Conservation (phyloP, 2,113 vertebrate species). For the Neolamprologus cancellatus region DNA sequence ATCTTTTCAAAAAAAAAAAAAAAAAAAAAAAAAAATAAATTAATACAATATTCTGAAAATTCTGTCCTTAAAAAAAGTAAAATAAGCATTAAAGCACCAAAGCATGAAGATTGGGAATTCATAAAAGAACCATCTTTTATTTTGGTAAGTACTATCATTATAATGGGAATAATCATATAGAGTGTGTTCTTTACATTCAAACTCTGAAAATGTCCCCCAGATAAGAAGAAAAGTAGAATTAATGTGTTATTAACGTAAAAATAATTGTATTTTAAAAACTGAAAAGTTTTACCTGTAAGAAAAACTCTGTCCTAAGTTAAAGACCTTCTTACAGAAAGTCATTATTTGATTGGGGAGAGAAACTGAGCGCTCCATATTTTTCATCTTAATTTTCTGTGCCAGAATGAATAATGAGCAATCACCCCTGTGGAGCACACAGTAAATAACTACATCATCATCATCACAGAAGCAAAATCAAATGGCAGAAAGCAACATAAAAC, state of each 20-base stretch:
- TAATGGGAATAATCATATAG: background rate
- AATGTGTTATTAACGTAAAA: background rate
- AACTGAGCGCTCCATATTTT: background rate
- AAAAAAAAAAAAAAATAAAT: background rate
- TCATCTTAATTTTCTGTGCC: background rate
- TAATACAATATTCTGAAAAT: background rate
- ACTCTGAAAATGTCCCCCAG: background rate
- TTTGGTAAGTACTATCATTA: background rate
- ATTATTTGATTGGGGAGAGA: background rate
- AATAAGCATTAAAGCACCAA: background rate
- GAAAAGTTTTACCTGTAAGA: background rate
- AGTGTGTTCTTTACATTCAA: background rate
- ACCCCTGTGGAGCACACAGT: background rate
- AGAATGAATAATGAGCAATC: background rate
- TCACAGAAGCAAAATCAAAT: background rate
- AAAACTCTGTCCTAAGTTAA: background rate
- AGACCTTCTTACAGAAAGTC: background rate
- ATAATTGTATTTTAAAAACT: background rate
- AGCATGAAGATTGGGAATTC: background rate
- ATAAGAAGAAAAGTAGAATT: background rate
- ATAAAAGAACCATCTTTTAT: background rate
- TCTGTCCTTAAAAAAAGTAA: background rate
- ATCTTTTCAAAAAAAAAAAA: too few relatives aligned
- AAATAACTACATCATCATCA: background rate
- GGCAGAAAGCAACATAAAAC: background rate